phyloP scores from a whole-genome alignment of 1,140 invertebrate genomes.

The Macrotrachela quadricornifera region DNA sequence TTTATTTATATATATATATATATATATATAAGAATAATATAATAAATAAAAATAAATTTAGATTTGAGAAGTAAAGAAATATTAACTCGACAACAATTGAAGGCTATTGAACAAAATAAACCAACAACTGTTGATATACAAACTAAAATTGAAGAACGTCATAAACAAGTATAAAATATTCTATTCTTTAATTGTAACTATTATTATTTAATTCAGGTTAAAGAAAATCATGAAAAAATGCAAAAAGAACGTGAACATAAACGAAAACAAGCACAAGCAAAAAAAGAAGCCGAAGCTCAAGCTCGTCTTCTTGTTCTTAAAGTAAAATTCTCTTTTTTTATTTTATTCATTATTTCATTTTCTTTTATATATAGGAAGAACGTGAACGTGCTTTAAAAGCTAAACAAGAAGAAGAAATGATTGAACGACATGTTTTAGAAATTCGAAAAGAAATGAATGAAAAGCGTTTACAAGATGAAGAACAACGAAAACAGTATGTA shows the following conservation, averaged over 20 bases:
- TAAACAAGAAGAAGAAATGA: conserved; percentile 20
- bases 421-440: conserved; percentile 21
- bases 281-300: conserved; percentile 18
- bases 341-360: not conserved
- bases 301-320: conserved; percentile 20
- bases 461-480: conserved; percentile 15
- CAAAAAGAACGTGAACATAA: conserved; percentile 16
- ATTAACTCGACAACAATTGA: conserved; percentile 12
- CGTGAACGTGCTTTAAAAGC: conserved; percentile 14
- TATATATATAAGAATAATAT: too few species aligned
- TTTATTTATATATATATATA: too few species aligned
- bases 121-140: conserved; percentile 13
- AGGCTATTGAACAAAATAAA: conserved; percentile 12
- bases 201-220: conserved; percentile 14
- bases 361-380: conserved; percentile 16
- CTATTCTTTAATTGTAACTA: not conserved
- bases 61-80: conserved; percentile 15
- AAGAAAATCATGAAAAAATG: conserved; percentile 23
- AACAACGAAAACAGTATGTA: conserved; percentile 15
- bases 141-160: conserved; percentile 19
- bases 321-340: conserved; percentile 9
- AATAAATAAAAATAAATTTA: conserved; percentile 9
- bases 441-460: conserved; percentile 24
- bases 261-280: conserved; percentile 14
- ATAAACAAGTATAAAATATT: conserved; percentile 14